These are phyloP conservation scores for Sorex maritimensis DNA, from an alignment of 2,797 vertebrate species.

Conservation along the genomic window DNA sequence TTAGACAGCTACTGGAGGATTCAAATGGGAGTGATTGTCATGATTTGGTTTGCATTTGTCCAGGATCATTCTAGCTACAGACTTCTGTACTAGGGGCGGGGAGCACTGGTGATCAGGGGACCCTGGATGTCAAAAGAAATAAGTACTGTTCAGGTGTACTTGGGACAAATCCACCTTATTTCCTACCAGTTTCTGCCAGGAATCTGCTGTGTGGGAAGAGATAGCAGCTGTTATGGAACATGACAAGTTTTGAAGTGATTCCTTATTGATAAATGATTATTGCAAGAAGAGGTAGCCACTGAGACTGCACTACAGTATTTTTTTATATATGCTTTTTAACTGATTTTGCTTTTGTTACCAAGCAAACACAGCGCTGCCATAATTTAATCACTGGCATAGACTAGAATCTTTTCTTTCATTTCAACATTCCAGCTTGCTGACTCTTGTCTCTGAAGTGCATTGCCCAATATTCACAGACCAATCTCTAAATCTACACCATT, in stretches of 20 bases:
- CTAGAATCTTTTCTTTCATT: slow-evolving; percentile 63
- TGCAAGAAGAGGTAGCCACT: neutral
- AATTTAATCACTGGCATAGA: slow-evolving; percentile 23
- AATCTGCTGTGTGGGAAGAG: slow-evolving; percentile 3
- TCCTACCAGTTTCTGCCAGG: neutral
- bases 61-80: slow-evolving; percentile 6
- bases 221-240: neutral
- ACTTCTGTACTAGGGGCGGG: neutral
- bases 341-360: slow-evolving; percentile 40
- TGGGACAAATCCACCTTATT: neutral
- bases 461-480: slow-evolving; percentile 25
- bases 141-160: neutral
- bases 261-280: neutral
- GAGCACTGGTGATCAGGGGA: neutral
- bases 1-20: neutral
- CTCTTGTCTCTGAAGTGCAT: slow-evolving; percentile 50
- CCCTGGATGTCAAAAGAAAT: neutral
- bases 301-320: neutral
- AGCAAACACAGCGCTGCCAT: neutral
- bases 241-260: neutral
- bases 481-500: slow-evolving; percentile 48
- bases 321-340: neutral
- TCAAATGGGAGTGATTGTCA: neutral
- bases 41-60: neutral
- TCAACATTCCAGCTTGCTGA: slow-evolving; percentile 25